Evolutionary conservation across 2,888 invertebrate species (phyloP).

Genomic region (Nasonovia ribisnigri): DNA sequence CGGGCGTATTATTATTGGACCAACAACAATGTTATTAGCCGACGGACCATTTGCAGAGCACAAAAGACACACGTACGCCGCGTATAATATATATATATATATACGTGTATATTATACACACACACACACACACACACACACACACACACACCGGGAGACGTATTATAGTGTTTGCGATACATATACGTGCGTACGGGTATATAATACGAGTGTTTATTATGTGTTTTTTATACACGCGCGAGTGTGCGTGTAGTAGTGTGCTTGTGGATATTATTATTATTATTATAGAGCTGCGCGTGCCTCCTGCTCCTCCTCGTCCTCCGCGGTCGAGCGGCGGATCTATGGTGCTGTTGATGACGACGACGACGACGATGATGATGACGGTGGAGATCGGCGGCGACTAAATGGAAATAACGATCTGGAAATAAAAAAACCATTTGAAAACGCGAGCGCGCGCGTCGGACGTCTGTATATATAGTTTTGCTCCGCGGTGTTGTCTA

Average conservation of each 20-base stretch:
- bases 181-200: background rate
- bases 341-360: background rate
- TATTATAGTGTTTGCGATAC: background rate
- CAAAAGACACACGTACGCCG: constrained; percentile 12
- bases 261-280: background rate
- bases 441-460: constrained; percentile 35
- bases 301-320: background rate
- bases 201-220: background rate
- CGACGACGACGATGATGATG: background rate
- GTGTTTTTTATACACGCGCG: background rate
- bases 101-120: background rate
- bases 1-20: constrained; percentile 42
- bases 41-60: constrained; percentile 48
- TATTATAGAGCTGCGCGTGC: constrained; percentile 11
- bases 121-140: background rate
- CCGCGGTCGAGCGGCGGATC: background rate
- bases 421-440: constrained; percentile 41
- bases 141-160: background rate
- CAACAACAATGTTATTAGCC: constrained; percentile 50
- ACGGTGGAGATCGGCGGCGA: background rate
- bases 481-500: background rate
- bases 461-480: background rate
- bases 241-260: background rate
- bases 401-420: constrained; percentile 54
- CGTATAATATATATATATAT: too few relatives aligned